phyloP scores from a whole-genome alignment of 2,797 vertebrate genomes.

The Coluber constrictor region DNA sequence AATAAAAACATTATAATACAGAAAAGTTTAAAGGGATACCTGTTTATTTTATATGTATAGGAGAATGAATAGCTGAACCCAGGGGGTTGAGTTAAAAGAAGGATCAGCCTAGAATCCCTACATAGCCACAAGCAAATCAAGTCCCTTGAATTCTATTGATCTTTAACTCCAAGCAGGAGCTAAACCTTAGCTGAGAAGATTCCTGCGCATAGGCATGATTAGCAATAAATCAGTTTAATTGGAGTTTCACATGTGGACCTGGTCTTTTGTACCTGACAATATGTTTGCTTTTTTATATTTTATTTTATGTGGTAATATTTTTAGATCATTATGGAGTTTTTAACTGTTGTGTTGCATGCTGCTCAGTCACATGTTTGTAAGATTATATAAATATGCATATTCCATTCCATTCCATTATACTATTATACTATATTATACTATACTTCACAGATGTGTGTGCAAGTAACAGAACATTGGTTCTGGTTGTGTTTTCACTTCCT shows the following conservation, averaged over 20 bases:
- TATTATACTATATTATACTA: not conserved
- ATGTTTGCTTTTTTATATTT: not conserved
- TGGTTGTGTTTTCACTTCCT: not conserved
- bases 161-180: not conserved
- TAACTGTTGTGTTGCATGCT: not conserved
- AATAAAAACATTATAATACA: not conserved
- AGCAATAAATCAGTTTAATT: not conserved
- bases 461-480: not conserved
- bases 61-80: not conserved
- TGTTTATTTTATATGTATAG: not conserved
- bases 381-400: not conserved
- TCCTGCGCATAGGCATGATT: not conserved
- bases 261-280: not conserved
- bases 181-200: not conserved
- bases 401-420: not conserved
- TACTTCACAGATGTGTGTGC: not conserved
- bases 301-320: not conserved
- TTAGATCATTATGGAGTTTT: not conserved
- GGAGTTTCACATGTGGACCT: not conserved
- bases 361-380: not conserved
- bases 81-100: not conserved
- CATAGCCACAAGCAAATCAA: not conserved
- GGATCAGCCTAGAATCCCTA: not conserved
- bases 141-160: not conserved
- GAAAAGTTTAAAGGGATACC: not conserved